phyloP scores from a whole-genome alignment of 2,888 invertebrate species.

The Piscicola geometra region DNA sequence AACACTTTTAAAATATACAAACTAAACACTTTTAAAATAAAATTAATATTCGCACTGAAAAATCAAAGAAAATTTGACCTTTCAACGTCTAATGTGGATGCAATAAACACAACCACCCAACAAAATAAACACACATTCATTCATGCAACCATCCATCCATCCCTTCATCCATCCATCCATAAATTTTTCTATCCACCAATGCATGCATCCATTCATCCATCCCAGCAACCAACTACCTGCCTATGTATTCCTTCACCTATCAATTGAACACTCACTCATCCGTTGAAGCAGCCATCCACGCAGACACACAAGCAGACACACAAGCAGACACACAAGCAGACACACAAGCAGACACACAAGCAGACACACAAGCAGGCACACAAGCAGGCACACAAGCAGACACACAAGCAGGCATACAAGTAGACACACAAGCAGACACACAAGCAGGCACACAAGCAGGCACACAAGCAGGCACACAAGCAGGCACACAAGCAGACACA shows the following conservation, averaged over 20 bases:
- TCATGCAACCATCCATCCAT: neutral
- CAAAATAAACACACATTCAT: constrained; percentile 4
- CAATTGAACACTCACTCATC: too few species aligned
- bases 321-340: neutral
- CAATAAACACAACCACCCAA: neutral
- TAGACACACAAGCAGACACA: neutral
- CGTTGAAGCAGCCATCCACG: neutral
- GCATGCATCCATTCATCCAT: neutral
- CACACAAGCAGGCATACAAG: neutral
- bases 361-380: neutral
- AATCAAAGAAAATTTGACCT: too few species aligned
- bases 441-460: neutral
- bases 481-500: too few species aligned
- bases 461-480: neutral
- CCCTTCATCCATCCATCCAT: constrained; percentile 9
- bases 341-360: neutral
- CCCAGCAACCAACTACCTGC: neutral
- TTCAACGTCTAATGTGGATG: too few species aligned
- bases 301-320: neutral
- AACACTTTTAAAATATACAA: too few species aligned
- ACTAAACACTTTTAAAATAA: too few species aligned
- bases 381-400: neutral
- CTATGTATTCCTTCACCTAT: too few species aligned
- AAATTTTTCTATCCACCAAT: neutral
- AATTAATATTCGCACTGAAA: too few species aligned